These are phyloP conservation scores for Sitobion miscanthi DNA, from an alignment of 1,140 invertebrate genomes.

Conservation along the genomic window DNA sequence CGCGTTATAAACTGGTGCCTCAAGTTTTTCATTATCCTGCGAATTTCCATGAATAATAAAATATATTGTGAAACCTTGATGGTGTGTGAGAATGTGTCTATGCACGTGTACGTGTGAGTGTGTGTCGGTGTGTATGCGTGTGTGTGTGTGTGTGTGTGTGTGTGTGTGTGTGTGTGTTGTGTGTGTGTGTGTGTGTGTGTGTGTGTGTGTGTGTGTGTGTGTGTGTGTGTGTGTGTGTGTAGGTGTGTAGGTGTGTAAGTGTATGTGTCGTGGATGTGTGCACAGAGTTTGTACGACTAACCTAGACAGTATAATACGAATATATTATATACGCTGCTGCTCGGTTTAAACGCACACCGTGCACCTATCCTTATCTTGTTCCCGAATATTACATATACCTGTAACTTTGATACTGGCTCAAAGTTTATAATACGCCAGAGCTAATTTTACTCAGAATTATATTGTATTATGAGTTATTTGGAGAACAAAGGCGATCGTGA, in stretches of 20 bases:
- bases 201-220: neutral
- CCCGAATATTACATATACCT: constrained; percentile 10
- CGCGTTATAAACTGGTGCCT: neutral
- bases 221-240: too few relatives aligned
- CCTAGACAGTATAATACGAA: neutral
- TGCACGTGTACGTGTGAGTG: too few relatives aligned
- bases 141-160: too few relatives aligned
- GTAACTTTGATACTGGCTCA: constrained; percentile 41
- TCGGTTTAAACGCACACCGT: neutral
- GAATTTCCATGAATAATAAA: constrained; percentile 43
- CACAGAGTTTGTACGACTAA: neutral
- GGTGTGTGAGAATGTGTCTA: neutral
- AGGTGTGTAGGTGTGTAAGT: too few relatives aligned
- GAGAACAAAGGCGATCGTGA: neutral
- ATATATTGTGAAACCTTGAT: constrained; percentile 17
- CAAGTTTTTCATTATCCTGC: constrained; percentile 25
- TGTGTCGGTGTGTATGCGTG: too few relatives aligned
- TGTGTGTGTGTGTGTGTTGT: neutral
- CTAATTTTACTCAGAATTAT: constrained; percentile 32
- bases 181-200: too few relatives aligned
- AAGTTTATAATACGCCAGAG: constrained; percentile 11
- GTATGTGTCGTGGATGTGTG: neutral
- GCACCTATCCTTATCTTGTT: neutral
- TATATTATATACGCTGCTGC: neutral
- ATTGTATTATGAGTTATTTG: neutral